Base-by-base conservation (phyloP, 1,140 invertebrate genomes). In the Dendrolimus punctatus region DNA sequence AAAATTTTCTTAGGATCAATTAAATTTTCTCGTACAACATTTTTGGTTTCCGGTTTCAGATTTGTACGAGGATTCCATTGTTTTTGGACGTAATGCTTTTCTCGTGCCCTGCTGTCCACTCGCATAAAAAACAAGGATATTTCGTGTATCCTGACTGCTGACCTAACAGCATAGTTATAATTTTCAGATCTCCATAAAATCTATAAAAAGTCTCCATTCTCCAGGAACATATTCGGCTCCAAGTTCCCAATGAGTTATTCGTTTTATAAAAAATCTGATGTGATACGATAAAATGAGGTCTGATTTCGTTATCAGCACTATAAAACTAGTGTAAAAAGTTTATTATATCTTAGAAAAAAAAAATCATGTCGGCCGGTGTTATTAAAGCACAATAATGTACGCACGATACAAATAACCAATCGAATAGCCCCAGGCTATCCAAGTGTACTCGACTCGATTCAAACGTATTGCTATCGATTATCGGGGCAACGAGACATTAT, bases 51-150 rank as follows among this genome's bases (percentile, higher is more conserved):
- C 9, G 39, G 37, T 43, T 38, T n/a, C n/a, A 51, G n/a, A 47
- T 23, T 8, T 42, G 51, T 5, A 37, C 55, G 46, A 8, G 45
- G n/a, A 9, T 43, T 43, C 49, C 49, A 46, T 4, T 47, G 39
- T 46, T 51, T 48, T 57, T 40, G 37, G 38, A 42, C 39, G 10
- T 40, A 57, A 23, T 57, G 40, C 40, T 42, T 8, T n/a, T 8
- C 3, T 37, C 40, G 44, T 8, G 47, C 47, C 51, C 54, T 39
- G 39, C 48, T 50, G 48, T 56, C 54, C 47, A 51, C 42, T 44
- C n/a, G 49, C 46, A 55, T n/a, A 50, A 50, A 55, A 50, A 49
- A 42, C 54, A 42, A 8, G 46, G 53, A 46, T 48, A 43, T 54
- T 54, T 48, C 9, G 45, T 54, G 38, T 42, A 54, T 6, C 45